Conservation (phyloP, 2,113 vertebrate species). For the Myotis brandtii region DNA sequence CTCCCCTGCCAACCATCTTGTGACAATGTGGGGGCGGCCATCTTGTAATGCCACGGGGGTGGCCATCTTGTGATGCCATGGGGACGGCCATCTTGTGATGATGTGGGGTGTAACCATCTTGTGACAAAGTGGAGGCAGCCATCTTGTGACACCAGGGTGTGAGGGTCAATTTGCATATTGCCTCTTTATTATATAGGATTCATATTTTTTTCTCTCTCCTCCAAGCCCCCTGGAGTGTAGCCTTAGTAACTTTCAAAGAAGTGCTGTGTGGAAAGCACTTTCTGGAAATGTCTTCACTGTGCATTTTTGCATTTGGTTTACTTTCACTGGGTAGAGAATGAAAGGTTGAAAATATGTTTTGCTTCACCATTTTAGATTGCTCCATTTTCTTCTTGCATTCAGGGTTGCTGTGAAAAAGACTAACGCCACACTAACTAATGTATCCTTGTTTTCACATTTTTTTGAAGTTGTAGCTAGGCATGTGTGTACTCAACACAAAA, state of each 20-base stretch:
- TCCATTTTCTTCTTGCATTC: background rate
- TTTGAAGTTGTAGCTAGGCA: background rate
- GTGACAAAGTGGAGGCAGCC: no score
- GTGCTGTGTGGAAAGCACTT: background rate
- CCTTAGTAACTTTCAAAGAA: background rate
- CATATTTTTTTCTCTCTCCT: background rate
- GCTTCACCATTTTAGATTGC: background rate
- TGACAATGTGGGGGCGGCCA: no score
- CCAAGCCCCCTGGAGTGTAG: background rate
- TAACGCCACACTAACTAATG: background rate
- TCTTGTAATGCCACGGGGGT: no score
- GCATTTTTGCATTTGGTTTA: background rate
- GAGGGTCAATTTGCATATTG: no score
- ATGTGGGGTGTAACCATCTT: no score
- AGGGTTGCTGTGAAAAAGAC: background rate
- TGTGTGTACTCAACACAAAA: background rate
- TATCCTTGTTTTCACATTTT: background rate
- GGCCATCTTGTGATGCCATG: no score
- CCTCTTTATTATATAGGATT: background rate
- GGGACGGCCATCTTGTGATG: no score
- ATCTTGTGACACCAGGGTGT: no score
- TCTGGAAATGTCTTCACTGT: background rate
- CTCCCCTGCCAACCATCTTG: no score
- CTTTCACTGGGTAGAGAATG: background rate
- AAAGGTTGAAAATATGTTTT: background rate